phyloP scores from a whole-genome alignment of 2,797 vertebrate species.

The Pagetopsis macropterus region DNA sequence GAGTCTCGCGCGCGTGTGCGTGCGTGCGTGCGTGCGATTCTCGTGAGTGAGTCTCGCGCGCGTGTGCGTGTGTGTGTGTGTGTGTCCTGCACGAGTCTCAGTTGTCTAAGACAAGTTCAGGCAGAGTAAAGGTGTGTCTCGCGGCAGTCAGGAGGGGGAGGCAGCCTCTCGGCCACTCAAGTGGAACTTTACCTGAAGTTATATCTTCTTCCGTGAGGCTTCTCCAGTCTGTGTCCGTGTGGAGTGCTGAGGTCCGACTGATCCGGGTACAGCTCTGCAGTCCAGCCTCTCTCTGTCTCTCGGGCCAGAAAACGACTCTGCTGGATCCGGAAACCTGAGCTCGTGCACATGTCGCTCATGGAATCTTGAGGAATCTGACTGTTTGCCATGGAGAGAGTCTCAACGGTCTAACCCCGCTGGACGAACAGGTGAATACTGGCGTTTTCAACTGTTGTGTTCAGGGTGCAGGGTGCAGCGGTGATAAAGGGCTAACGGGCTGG shows the following conservation, averaged over 20 bases:
- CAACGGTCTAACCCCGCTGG: slow-evolving; percentile 5
- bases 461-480: not conserved
- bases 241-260: not conserved
- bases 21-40: not conserved
- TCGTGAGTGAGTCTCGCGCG: too few species aligned
- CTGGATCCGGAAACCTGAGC: not conserved
- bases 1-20: not conserved
- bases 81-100: not conserved
- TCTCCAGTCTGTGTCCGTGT: not conserved
- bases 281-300: not conserved
- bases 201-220: not conserved
- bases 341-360: not conserved
- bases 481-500: not conserved
- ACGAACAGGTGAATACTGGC: slow-evolving; percentile 39
- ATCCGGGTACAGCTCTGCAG: not conserved
- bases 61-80: not conserved
- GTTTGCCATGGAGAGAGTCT: slow-evolving; percentile 11
- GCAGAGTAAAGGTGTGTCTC: slow-evolving; percentile 67
- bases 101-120: slow-evolving; percentile 47
- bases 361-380: not conserved
- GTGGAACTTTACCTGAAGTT: slow-evolving; percentile 24
- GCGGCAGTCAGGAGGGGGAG: slow-evolving; percentile 36
- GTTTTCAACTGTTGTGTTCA: not conserved
- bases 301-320: not conserved
- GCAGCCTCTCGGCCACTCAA: not conserved